phyloP scores from a whole-genome alignment of 2,888 invertebrate genomes.

The Amaurobius ferox region DNA sequence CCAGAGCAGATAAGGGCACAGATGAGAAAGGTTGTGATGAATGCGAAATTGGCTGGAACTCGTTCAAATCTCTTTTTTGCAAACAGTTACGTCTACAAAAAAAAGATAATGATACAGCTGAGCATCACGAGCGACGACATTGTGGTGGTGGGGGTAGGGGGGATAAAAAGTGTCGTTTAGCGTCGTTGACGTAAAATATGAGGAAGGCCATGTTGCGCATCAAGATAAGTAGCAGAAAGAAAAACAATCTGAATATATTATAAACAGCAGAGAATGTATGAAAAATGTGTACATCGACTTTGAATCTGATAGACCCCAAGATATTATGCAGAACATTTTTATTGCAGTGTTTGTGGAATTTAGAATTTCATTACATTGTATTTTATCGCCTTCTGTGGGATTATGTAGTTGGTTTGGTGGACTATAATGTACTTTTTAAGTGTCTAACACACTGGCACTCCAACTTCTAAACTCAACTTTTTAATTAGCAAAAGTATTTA shows the following conservation, averaged over 20 bases:
- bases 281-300: not conserved
- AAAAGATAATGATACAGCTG: not conserved
- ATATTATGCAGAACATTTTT: too few relatives aligned
- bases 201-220: not conserved
- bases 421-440: too few relatives aligned
- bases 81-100: not conserved
- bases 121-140: not conserved
- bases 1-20: not conserved
- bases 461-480: too few relatives aligned
- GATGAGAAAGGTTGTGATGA: not conserved
- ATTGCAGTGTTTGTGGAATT: too few relatives aligned
- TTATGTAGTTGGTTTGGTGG: too few relatives aligned
- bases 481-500: too few relatives aligned
- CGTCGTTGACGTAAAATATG: not conserved
- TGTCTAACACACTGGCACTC: too few relatives aligned
- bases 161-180: not conserved
- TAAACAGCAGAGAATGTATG: not conserved
- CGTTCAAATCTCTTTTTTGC: not conserved
- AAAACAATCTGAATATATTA: not conserved
- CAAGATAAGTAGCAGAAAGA: not conserved
- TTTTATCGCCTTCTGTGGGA: too few relatives aligned
- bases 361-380: too few relatives aligned
- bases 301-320: not conserved
- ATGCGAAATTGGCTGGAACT: not conserved
- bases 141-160: not conserved